These are phyloP conservation scores for Drosophila tsacasi DNA, from an alignment of 1,140 invertebrate species.

Conservation along the genomic window DNA sequence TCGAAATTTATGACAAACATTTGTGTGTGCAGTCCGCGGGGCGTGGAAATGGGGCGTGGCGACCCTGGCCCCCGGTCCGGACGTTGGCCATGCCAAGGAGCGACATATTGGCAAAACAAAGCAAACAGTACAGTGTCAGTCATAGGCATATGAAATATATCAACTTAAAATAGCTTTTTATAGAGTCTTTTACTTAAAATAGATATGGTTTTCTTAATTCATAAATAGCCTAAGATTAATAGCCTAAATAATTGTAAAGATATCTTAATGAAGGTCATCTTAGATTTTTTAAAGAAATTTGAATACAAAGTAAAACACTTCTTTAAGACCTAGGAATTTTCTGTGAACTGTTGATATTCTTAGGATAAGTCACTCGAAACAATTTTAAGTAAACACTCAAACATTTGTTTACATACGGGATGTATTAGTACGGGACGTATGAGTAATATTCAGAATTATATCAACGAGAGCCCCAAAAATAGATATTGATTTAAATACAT, in stretches of 20 bases:
- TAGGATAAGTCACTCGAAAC: not conserved
- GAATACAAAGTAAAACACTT: not conserved
- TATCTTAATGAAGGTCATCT: not conserved
- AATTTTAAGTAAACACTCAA: constrained; percentile 1
- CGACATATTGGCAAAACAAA: constrained; percentile 34
- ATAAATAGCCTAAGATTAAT: no score
- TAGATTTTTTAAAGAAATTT: not conserved
- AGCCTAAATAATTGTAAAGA: not conserved
- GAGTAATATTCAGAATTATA: constrained; percentile 2
- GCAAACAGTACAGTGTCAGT: constrained; percentile 21
- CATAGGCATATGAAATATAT: not conserved
- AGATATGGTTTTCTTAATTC: not conserved
- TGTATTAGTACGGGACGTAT: constrained; percentile 16
- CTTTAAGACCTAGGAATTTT: not conserved
- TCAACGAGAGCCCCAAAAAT: not conserved
- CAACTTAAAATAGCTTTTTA: not conserved
- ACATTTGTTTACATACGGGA: not conserved
- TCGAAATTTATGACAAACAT: constrained; percentile 60
- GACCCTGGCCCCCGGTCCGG: constrained; percentile 43
- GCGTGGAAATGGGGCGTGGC: constrained; percentile 28
- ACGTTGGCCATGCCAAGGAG: constrained; percentile 43
- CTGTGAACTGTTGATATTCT: no score
- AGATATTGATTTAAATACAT: not conserved
- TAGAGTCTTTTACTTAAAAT: not conserved
- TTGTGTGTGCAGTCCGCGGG: constrained; percentile 56